Conservation (phyloP, 2,888 invertebrate species). For the Norana najaformis region DNA sequence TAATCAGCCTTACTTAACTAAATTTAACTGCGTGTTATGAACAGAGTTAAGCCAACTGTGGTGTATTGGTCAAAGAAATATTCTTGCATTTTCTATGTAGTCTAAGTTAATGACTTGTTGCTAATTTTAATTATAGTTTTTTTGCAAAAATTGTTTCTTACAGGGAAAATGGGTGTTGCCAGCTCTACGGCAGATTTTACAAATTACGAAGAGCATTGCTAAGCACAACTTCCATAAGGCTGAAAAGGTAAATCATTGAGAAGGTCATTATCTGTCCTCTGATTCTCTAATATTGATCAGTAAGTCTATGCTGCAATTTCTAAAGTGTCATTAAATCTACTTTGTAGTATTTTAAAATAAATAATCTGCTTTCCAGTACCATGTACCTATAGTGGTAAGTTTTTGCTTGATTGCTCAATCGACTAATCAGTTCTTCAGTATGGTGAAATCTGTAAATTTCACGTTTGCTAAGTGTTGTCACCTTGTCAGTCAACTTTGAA, state of each 20-base stretch:
- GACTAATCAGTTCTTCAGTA: neutral
- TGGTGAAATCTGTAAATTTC: neutral
- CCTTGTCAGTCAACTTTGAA: neutral
- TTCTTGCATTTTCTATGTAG: neutral
- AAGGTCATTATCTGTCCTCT: neutral
- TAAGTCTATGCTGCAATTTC: neutral
- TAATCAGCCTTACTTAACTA: neutral
- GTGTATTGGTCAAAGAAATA: neutral
- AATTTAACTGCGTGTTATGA: neutral
- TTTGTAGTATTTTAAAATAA: neutral
- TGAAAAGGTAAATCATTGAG: slow-evolving; percentile 61
- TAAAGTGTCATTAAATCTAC: neutral
- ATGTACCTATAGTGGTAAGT: too few relatives aligned
- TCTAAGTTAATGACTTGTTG: neutral
- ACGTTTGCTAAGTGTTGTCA: neutral
- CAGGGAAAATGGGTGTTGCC: slow-evolving; percentile 63
- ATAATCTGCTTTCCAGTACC: too few relatives aligned
- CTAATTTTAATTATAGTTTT: neutral
- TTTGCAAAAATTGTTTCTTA: slow-evolving; percentile 33
- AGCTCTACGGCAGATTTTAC: slow-evolving; percentile 62
- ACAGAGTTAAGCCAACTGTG: neutral
- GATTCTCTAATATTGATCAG: neutral
- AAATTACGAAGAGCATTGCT: slow-evolving; percentile 62
- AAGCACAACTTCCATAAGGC: slow-evolving; percentile 62
- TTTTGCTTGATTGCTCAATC: neutral